These are phyloP conservation scores for Cotesia congregata DNA, from an alignment of 2,888 invertebrate species.

Conservation along the genomic window DNA sequence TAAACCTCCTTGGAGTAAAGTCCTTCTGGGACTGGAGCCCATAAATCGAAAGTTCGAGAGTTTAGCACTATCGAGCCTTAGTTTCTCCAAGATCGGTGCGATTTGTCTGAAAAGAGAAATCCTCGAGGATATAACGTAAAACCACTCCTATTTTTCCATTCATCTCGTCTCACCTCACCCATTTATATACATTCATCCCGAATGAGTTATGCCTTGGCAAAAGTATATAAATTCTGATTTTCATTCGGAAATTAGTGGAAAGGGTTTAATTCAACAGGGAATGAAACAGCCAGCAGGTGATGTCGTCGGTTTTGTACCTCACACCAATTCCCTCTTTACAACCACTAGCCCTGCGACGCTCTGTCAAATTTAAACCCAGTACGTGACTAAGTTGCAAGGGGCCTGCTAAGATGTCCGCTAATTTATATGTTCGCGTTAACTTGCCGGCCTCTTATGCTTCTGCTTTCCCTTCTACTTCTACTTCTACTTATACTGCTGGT, in stretches of 20 bases:
- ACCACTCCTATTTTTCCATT: slow-evolving; percentile 20
- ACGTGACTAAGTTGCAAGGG: slow-evolving; percentile 70
- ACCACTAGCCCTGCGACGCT: slow-evolving; percentile 52
- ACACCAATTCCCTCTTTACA: slow-evolving; percentile 28
- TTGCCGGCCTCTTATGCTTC: slow-evolving; percentile 55
- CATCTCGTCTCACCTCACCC: neutral
- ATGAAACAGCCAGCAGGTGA: slow-evolving; percentile 25
- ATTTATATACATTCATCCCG: neutral
- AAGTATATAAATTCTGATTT: neutral
- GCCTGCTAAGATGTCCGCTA: slow-evolving; percentile 70
- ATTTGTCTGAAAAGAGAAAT: slow-evolving; percentile 19
- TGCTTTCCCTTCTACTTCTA: slow-evolving; percentile 42
- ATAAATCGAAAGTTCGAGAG: slow-evolving; percentile 69
- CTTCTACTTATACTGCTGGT: slow-evolving; percentile 19
- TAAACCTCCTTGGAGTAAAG: slow-evolving; percentile 30
- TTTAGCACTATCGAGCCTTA: slow-evolving; percentile 39
- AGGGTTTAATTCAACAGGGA: neutral
- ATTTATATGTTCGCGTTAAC: slow-evolving; percentile 70
- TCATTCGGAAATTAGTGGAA: neutral
- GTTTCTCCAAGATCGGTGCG: slow-evolving; percentile 27
- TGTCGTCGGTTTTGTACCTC: slow-evolving; percentile 22
- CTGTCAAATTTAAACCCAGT: slow-evolving; percentile 69
- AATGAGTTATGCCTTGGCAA: neutral
- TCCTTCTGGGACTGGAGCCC: slow-evolving; percentile 63
- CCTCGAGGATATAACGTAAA: slow-evolving; percentile 17